These are phyloP conservation scores for Macrosiphum euphorbiae DNA, from an alignment of 2,888 invertebrate species.

Conservation along the genomic window DNA sequence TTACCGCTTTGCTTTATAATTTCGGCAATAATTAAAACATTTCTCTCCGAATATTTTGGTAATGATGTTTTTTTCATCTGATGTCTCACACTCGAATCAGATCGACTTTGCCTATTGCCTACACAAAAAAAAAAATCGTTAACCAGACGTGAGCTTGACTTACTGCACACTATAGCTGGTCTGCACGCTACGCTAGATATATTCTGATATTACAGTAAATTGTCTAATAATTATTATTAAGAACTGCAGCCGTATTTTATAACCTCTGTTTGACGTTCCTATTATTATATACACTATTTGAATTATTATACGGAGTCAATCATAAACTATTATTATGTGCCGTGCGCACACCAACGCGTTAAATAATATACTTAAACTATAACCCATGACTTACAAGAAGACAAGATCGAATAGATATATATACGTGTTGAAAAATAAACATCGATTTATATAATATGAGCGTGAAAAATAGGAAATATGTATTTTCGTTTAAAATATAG, in stretches of 20 bases:
- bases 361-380: background rate
- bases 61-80: background rate
- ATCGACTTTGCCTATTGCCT: background rate
- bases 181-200: background rate
- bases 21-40: conserved; percentile 9
- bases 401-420: background rate
- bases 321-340: background rate
- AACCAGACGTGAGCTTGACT: background rate
- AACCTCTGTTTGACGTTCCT: background rate
- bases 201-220: background rate
- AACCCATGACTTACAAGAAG: background rate
- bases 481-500: background rate
- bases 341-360: background rate
- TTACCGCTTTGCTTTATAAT: background rate
- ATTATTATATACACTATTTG: background rate
- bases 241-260: background rate
- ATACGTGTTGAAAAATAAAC: background rate
- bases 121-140: background rate
- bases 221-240: conserved; percentile 3
- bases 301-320: background rate
- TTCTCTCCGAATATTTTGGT: background rate
- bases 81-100: background rate
- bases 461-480: background rate
- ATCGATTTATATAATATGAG: background rate
- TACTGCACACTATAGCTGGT: background rate